phyloP scores from a whole-genome alignment of 2,113 vertebrate genomes.

The Guaruba guarouba region DNA sequence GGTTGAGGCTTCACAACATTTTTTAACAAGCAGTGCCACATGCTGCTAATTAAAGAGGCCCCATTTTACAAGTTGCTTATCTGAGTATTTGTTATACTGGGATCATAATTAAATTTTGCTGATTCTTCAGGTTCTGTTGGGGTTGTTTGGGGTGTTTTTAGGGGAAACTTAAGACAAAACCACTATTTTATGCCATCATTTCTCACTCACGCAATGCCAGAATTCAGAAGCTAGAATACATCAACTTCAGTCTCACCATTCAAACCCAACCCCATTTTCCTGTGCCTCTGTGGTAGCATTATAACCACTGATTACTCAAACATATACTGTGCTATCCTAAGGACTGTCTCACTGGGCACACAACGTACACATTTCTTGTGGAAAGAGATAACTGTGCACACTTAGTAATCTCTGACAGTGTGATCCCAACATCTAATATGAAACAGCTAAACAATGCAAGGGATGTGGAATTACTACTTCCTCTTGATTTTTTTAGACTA shows the following conservation, averaged over 20 bases:
- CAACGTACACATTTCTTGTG: background rate
- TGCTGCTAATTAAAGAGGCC: background rate
- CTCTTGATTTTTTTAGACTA: background rate
- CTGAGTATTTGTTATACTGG: background rate
- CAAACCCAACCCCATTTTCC: background rate
- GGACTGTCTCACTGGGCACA: background rate
- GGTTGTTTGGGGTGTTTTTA: background rate
- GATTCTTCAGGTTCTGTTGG: background rate
- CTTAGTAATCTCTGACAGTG: background rate
- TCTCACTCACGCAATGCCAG: background rate
- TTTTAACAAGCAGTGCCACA: background rate
- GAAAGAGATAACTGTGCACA: background rate
- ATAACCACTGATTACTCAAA: background rate
- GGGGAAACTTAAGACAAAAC: background rate
- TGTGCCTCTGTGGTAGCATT: background rate
- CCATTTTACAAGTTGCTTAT: background rate
- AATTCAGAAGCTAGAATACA: background rate
- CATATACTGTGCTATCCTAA: accelerated
- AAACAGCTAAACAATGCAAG: background rate
- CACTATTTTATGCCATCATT: background rate
- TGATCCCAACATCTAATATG: background rate
- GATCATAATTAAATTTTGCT: background rate
- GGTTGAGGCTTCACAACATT: background rate
- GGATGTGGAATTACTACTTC: background rate
- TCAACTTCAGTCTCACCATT: background rate